phyloP scores from a whole-genome alignment of 2,888 invertebrate species.

The Heliconius erato region DNA sequence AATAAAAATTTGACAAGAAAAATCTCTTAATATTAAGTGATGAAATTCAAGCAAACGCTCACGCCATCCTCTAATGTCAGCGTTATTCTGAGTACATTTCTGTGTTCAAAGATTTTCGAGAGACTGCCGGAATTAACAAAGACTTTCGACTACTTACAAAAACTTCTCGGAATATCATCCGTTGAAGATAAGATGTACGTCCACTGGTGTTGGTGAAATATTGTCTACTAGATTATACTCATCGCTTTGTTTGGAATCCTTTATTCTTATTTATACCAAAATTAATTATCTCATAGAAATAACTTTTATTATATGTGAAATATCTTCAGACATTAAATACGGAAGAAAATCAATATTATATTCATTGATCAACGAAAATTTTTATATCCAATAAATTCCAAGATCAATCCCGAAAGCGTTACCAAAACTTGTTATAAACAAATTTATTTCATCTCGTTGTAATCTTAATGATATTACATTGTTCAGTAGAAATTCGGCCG shows the following conservation, averaged over 20 bases:
- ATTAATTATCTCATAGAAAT: background rate
- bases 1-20: constrained; percentile 31
- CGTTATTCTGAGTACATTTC: constrained; percentile 49
- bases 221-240: background rate
- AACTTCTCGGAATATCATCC: constrained; percentile 43
- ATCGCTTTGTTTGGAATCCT: background rate
- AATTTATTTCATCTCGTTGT: constrained; percentile 15
- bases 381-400: background rate
- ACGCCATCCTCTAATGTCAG: constrained; percentile 40
- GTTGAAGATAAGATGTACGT: background rate
- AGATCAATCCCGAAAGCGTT: background rate
- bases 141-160: constrained; percentile 48
- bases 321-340: background rate
- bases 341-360: background rate
- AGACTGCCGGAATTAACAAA: constrained; percentile 46
- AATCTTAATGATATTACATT: constrained; percentile 14
- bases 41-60: constrained; percentile 41
- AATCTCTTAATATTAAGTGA: constrained; percentile 42
- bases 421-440: constrained; percentile 1
- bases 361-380: background rate
- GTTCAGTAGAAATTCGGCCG: constrained; percentile 30
- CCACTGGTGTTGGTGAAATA: background rate
- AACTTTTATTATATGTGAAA: background rate
- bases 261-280: background rate
- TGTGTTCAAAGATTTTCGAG: constrained; percentile 46